Evolutionary conservation across 2,113 vertebrate genomes (phyloP), one percentile per base, ranked within the genome.

Genomic region (Dasypus novemcinctus): DNA sequence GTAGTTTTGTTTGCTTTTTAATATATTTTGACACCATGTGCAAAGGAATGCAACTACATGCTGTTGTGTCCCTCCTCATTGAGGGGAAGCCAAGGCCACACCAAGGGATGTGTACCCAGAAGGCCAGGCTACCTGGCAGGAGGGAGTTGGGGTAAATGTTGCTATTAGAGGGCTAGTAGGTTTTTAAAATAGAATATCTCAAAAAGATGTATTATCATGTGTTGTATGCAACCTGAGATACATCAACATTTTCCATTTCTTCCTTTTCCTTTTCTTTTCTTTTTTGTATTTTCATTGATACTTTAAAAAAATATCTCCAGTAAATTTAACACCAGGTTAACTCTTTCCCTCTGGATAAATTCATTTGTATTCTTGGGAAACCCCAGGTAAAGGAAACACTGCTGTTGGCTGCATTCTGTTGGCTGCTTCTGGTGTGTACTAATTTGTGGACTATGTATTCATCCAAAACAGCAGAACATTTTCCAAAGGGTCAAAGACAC

Each of bases 1-100:
- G 41, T 76, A 43, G 64, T 64, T 81, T 66, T 81, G 49, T 86
- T 92, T 90, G 54, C 31, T 49, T 82, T 95, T 72, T 81, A 76
- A 84, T 68, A 10, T 87, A 61, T 66, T 93, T 72, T 84, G 74
- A 91, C 38, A 23, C 23, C 23, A 31, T 66, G 61, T 89, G 61
- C 63, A 41, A 27, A 94, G 85, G 29, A 66, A 95, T 69, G 66
- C 25, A 23, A 17, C 46, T 2, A 13, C 13, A 2, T 29, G 23
- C 23, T 59, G 12, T 63, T 3, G 1, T 52, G 36, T 76, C 71
- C 57, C 23, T 74, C 33, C 29, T 93, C 46, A 36, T 10, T 11
- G 41, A 93, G 33, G 43, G 61, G 79, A 86, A 91, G 54, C 71
- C 27, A 38, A 31, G 33, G 5, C 27, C 33, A 54, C 46, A 49